Evolutionary conservation across 2,888 invertebrate species (phyloP).

Genomic region (Leucoma salicis): DNA sequence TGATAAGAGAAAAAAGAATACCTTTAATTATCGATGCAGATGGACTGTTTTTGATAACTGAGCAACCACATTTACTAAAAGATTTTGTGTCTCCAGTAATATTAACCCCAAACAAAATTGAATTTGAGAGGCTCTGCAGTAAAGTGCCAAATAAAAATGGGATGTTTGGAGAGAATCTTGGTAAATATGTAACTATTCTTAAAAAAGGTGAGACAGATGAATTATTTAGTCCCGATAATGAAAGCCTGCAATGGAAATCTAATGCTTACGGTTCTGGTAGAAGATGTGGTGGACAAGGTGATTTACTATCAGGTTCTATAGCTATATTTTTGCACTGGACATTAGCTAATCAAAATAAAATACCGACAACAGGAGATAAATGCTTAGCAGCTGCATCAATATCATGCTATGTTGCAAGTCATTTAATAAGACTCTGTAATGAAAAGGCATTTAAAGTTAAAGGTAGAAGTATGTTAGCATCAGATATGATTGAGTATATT

Average conservation of each 20-base stretch:
- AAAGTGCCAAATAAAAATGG: conserved; percentile 63
- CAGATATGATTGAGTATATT: conserved; percentile 93
- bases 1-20: conserved; percentile 84
- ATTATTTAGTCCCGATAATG: conserved; percentile 77
- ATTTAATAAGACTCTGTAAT: conserved; percentile 91
- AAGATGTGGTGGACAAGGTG: conserved; percentile 99
- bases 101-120: conserved; percentile 95
- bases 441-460: conserved; percentile 88
- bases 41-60: conserved; percentile 89
- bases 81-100: conserved; percentile 86
- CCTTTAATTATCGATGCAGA: conserved; percentile 94
- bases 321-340: conserved; percentile 94
- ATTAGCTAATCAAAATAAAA: conserved; percentile 50
- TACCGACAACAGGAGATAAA: conserved; percentile 47
- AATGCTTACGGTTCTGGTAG: conserved; percentile 90
- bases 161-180: not conserved
- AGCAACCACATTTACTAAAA: conserved; percentile 85
- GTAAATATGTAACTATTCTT: conserved; percentile 83
- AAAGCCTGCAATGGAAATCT: conserved; percentile 68
- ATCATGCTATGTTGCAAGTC: conserved; percentile 92
- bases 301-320: conserved; percentile 93
- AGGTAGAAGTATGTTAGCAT: conserved; percentile 92
- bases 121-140: conserved; percentile 89
- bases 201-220: conserved; percentile 90
- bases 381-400: conserved; percentile 82